phyloP scores from a whole-genome alignment of 2,888 invertebrate species.

The Laothoe populi region DNA sequence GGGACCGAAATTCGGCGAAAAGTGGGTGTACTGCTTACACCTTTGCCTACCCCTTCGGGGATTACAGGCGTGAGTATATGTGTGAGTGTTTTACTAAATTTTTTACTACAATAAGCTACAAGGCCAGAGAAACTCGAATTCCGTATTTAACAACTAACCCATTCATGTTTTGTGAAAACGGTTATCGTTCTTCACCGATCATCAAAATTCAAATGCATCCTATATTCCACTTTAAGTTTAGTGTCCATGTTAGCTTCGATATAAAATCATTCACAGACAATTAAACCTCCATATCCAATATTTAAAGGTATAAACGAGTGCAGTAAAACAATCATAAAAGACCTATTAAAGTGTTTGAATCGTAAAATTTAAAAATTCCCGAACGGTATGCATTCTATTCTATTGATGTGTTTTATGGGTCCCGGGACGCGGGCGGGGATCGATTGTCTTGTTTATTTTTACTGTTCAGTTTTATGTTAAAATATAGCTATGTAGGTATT shows the following conservation, averaged over 20 bases:
- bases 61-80: no score
- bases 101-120: no score
- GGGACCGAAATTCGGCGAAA: no score
- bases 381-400: slow-evolving; percentile 52
- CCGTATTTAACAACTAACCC: no score
- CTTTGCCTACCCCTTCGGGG: no score
- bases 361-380: slow-evolving; percentile 66
- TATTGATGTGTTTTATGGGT: slow-evolving; percentile 53
- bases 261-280: slow-evolving; percentile 48
- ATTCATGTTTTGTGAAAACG: no score
- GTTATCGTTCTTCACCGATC: not conserved
- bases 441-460: slow-evolving; percentile 34
- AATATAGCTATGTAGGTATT: not conserved
- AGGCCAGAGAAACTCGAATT: no score
- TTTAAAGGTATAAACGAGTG: slow-evolving; percentile 62
- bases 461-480: slow-evolving; percentile 25
- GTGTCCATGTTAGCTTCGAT: slow-evolving; percentile 11
- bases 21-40: no score
- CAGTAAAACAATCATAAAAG: slow-evolving; percentile 67
- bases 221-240: not conserved
- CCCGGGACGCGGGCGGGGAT: slow-evolving; percentile 30
- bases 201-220: slow-evolving; percentile 1
- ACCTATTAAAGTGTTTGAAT: slow-evolving; percentile 61
- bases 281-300: slow-evolving; percentile 59
- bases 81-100: no score